Percentiles rank a stretch among this genome's conserved stretches.
Evolutionary conservation across 2,797 vertebrate genomes (phyloP).

Genomic region (Knipowitschia caucasica): DNA sequence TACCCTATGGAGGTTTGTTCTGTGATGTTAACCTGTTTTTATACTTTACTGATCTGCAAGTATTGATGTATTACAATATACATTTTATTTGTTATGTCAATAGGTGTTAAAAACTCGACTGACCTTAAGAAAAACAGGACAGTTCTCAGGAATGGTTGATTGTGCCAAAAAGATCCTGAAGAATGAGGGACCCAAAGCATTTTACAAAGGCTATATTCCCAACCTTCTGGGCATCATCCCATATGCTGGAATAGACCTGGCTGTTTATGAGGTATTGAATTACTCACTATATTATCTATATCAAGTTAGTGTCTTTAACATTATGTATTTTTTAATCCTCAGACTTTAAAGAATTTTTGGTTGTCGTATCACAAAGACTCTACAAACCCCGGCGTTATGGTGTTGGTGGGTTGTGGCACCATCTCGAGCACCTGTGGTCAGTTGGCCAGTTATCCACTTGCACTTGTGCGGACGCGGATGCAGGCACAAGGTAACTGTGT

Average conservation of each 20-base stretch:
- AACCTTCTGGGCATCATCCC: slow-evolving; percentile 97
- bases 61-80: neutral
- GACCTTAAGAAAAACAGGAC: slow-evolving; percentile 92
- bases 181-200: slow-evolving; percentile 88
- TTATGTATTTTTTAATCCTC: slow-evolving; percentile 7
- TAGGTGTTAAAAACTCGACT: slow-evolving; percentile 96
- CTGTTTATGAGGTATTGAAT: slow-evolving; percentile 88
- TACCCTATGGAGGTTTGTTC: slow-evolving; percentile 94
- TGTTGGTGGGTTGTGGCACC: slow-evolving; percentile 93
- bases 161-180: slow-evolving; percentile 93
- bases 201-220: slow-evolving; percentile 96
- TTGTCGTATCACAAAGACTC: slow-evolving; percentile 86
- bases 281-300: neutral
- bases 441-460: slow-evolving; percentile 93
- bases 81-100: slow-evolving; percentile 9
- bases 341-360: slow-evolving; percentile 92
- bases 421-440: slow-evolving; percentile 94
- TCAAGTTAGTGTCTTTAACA: slow-evolving; percentile 14
- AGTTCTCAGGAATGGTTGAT: slow-evolving; percentile 90
- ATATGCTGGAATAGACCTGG: slow-evolving; percentile 96
- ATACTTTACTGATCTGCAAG: neutral
- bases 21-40: neutral
- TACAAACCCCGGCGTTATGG: slow-evolving; percentile 89
- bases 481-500: slow-evolving; percentile 95
- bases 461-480: slow-evolving; percentile 96